A percentile compares a stretch with the other conserved stretches of the same genome.
Conservation (phyloP, 1,140 invertebrate species). For the Colletes latitarsis region DNA sequence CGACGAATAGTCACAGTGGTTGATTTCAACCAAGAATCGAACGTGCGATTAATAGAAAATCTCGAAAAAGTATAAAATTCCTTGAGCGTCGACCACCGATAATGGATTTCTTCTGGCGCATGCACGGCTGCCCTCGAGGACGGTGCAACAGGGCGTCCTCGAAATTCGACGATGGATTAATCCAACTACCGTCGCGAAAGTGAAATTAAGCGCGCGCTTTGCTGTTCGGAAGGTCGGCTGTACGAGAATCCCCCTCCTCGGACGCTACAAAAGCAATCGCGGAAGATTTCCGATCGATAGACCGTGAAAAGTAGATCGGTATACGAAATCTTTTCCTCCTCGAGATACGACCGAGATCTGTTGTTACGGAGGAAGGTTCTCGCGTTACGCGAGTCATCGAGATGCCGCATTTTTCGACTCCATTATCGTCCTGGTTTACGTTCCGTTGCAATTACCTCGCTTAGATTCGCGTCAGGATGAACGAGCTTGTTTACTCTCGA, state of each 20-base stretch:
- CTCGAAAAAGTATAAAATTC: not conserved
- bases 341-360: conserved; percentile 4
- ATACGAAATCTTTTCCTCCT: conserved; percentile 27
- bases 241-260: conserved; percentile 36
- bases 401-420: no score
- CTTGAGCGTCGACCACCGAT: no score
- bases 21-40: no score
- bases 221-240: conserved; percentile 49
- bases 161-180: conserved; percentile 59
- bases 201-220: conserved; percentile 50
- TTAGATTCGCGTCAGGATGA: no score
- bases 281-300: conserved; percentile 56
- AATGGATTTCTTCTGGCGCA: no score
- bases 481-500: no score
- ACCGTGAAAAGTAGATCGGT: conserved; percentile 58
- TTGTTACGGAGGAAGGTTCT: not conserved
- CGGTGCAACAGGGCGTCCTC: conserved; percentile 38
- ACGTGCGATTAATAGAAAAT: no score
- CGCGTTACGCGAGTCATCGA: not conserved
- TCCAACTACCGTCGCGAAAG: conserved; percentile 56
- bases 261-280: conserved; percentile 26
- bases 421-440: no score
- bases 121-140: not conserved
- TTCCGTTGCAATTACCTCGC: no score
- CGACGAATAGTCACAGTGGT: no score